Percentiles rank a stretch among this genome's conserved stretches.
Evolutionary conservation across 2,113 vertebrate species (phyloP).

Genomic region (Dasyornis broadbenti): DNA sequence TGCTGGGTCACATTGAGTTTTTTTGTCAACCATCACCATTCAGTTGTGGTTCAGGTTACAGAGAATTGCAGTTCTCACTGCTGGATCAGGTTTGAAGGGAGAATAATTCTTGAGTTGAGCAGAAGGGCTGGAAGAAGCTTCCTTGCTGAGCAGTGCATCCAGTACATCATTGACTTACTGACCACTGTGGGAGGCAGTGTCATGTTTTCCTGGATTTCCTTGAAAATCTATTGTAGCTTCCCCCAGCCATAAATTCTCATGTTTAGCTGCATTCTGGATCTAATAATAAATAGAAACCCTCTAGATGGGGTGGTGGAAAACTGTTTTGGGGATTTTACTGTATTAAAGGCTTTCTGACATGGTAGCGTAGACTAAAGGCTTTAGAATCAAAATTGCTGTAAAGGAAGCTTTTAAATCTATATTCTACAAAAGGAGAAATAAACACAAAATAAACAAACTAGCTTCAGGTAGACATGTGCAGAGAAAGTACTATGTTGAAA

Average conservation of each 20-base stretch:
- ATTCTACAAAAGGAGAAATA: background rate
- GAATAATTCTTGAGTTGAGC: background rate
- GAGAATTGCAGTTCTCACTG: background rate
- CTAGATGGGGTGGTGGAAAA: background rate
- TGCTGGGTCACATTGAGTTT: background rate
- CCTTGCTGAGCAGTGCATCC: background rate
- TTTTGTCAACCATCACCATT: background rate
- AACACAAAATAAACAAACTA: background rate
- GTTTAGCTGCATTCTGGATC: conserved; percentile 36
- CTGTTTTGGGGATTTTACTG: background rate
- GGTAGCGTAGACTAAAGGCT: background rate
- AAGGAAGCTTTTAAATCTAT: background rate
- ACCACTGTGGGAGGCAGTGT: background rate
- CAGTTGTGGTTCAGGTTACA: background rate
- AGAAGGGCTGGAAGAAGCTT: background rate
- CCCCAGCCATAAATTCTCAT: background rate
- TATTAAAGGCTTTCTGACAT: background rate
- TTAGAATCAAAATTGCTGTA: background rate
- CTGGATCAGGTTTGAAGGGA: background rate
- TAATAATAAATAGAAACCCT: background rate
- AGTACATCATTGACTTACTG: background rate
- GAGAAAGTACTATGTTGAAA: background rate
- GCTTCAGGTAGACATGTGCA: background rate
- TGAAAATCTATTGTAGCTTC: conserved; percentile 20
- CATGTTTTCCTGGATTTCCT: conserved; percentile 44